Evolutionary conservation across 30 jellyfish, hydroid and myxozoan genomes (phyloP).

Genomic region (Nemopilema nomurai): DNA sequence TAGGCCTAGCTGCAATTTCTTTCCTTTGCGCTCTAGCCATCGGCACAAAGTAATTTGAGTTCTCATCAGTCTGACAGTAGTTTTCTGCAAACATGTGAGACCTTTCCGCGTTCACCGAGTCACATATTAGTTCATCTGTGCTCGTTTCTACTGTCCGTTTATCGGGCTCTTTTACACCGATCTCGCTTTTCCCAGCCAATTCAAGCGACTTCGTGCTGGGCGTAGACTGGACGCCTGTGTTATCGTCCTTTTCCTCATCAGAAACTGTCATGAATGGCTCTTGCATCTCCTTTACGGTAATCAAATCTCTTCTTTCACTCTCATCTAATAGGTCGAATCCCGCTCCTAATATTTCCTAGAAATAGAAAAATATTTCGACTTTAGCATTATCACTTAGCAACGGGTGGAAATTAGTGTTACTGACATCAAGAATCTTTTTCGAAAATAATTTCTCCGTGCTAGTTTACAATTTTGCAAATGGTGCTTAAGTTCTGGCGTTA

Average conservation of each 20-base stretch:
- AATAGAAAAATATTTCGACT: no score
- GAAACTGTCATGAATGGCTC: neutral
- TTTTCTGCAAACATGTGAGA: neutral
- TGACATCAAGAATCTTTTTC: no score
- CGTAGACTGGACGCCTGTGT: neutral
- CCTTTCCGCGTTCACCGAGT: neutral
- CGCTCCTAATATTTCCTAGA: neutral
- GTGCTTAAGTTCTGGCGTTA: no score
- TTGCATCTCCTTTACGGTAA: neutral
- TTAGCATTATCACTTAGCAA: no score
- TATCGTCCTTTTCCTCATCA: neutral
- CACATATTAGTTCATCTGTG: neutral
- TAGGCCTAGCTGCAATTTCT: neutral
- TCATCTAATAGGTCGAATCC: neutral
- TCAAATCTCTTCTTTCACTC: neutral
- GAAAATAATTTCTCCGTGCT: no score
- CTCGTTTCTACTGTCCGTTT: neutral
- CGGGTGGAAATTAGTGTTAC: no score
- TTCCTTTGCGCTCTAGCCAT: neutral
- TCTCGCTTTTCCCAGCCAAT: neutral
- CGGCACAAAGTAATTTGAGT: conserved; percentile 23
- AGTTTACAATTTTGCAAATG: no score
- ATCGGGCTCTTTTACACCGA: neutral
- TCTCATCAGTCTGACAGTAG: conserved; percentile 57
- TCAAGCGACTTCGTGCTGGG: neutral